These are phyloP conservation scores for Plectrocnemia conspersa DNA, from an alignment of 1,140 invertebrate genomes.

Conservation along the genomic window DNA sequence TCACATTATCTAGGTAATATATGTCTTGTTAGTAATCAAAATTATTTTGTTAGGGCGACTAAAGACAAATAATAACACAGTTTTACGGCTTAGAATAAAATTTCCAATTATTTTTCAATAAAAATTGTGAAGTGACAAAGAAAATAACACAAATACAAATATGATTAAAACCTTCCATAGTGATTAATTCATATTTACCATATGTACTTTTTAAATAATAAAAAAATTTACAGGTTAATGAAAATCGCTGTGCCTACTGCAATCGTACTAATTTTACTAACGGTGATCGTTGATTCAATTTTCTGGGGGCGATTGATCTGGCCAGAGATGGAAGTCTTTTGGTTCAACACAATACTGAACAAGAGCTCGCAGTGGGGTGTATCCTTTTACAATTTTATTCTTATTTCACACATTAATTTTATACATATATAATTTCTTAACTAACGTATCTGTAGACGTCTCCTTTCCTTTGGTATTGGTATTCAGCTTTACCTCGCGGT, in stretches of 20 bases:
- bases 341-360: conserved; percentile 92
- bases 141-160: too few species aligned
- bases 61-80: too few species aligned
- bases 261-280: conserved; percentile 62
- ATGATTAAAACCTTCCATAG: too few species aligned
- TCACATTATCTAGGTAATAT: conserved; percentile 53
- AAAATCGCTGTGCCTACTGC: conserved; percentile 70
- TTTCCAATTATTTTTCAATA: too few species aligned
- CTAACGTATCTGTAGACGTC: conserved; percentile 62
- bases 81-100: too few species aligned
- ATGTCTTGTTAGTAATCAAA: conserved; percentile 8
- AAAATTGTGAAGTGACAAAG: too few species aligned
- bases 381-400: conserved; percentile 62
- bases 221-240: conserved; percentile 59
- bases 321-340: conserved; percentile 97
- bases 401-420: background rate
- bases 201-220: conserved; percentile 8
- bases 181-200: too few species aligned
- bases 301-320: conserved; percentile 90
- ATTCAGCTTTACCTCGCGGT: conserved; percentile 90
- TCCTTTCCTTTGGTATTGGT: conserved; percentile 98
- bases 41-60: conserved; percentile 18
- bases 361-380: conserved; percentile 96
- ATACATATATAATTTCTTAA: conserved; percentile 17
- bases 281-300: conserved; percentile 82